These are phyloP conservation scores for Paralichthys olivaceus DNA, from an alignment of 2,113 vertebrate species.

Conservation along the genomic window DNA sequence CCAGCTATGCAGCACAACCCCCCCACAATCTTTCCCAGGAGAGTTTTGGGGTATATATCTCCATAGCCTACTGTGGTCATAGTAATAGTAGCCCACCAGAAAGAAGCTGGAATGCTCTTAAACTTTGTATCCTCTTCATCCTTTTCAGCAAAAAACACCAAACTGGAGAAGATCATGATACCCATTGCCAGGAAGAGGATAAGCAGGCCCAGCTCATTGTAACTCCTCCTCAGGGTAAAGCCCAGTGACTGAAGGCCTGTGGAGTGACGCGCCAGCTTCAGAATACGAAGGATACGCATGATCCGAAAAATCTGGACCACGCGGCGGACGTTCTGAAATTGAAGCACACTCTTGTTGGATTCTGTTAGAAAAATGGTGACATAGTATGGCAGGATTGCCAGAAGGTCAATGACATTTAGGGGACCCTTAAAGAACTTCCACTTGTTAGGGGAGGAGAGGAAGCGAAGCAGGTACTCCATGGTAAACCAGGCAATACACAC, in stretches of 20 bases:
- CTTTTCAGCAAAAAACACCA: conserved; percentile 99
- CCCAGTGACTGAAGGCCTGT: conserved; percentile 97
- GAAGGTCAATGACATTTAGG: conserved; percentile 94
- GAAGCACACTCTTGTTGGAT: conserved; percentile 98
- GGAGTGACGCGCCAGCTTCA: conserved; percentile 96
- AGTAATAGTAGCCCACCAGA: conserved; percentile 99
- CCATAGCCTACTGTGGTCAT: conserved; percentile 99
- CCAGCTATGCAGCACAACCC: conserved; percentile 98
- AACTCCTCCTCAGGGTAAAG: conserved; percentile 95
- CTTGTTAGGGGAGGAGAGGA: conserved; percentile 97
- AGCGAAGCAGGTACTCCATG: conserved; percentile 98
- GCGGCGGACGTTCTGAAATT: conserved; percentile 96
- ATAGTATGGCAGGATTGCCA: conserved; percentile 97
- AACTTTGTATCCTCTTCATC: conserved; percentile 99
- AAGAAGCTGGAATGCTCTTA: conserved; percentile 98
- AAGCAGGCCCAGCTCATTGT: conserved; percentile 96
- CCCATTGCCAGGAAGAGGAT: conserved; percentile 99
- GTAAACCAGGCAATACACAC: conserved; percentile 99
- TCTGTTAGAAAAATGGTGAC: conserved; percentile 99
- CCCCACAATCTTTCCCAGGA: conserved; percentile 97
- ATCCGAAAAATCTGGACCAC: conserved; percentile 99
- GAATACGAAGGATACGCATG: conserved; percentile 96
- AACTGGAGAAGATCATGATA: conserved; percentile 99
- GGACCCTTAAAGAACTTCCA: conserved; percentile 99
- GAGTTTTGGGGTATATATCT: conserved; percentile 98